Percentiles rank a stretch among this genome's conserved stretches.
Conservation (phyloP, 2,113 vertebrate genomes). For the Triplophysa rosa region DNA sequence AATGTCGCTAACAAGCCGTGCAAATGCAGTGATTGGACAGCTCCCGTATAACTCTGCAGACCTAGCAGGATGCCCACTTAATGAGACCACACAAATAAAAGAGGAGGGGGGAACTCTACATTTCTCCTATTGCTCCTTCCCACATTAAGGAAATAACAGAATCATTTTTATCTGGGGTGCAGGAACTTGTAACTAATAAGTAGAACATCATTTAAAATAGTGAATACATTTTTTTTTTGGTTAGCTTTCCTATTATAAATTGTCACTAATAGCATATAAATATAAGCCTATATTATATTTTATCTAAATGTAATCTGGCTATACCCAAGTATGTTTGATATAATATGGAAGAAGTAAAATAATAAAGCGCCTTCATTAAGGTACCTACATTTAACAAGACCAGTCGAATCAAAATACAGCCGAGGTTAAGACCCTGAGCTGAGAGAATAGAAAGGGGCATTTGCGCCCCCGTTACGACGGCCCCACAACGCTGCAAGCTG, state of each 20-base stretch:
- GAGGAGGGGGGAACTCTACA: constrained; percentile 55
- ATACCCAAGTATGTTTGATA: background rate
- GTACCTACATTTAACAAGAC: constrained; percentile 23
- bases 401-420: constrained; percentile 16
- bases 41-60: constrained; percentile 87
- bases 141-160: background rate
- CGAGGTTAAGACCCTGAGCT: constrained; percentile 38
- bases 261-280: background rate
- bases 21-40: constrained; percentile 96
- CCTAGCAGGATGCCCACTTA: constrained; percentile 97
- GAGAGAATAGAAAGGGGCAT: constrained; percentile 58
- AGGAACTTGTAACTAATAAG: background rate
- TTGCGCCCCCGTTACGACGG: constrained; percentile 69
- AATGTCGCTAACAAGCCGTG: constrained; percentile 99
- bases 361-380: constrained; percentile 31
- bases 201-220: background rate
- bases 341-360: background rate
- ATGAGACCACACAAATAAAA: constrained; percentile 94
- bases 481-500: constrained; percentile 62
- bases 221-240: background rate
- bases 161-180: background rate
- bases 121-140: constrained; percentile 38
- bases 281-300: background rate
- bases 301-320: background rate
- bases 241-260: no score